Evolutionary conservation across 2,888 invertebrate species (phyloP).

Genomic region (Coremacera marginata): DNA sequence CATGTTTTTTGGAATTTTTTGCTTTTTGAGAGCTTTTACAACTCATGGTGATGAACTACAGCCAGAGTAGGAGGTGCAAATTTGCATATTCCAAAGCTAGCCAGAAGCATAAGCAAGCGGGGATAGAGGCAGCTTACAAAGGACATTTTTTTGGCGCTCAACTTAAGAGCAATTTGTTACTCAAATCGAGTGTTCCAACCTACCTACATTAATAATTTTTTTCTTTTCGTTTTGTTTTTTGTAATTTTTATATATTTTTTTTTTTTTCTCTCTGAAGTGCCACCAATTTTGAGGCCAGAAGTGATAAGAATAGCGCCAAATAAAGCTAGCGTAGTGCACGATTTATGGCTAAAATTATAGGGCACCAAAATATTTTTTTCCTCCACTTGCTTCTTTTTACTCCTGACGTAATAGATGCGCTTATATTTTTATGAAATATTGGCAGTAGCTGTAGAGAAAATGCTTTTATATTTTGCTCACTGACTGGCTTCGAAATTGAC

Average conservation of each 20-base stretch:
- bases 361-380: too few species aligned
- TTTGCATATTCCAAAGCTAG: conserved; percentile 18
- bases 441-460: background rate
- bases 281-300: conserved; percentile 18
- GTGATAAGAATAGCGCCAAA: conserved; percentile 20
- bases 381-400: too few species aligned
- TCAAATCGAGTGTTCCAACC: conserved; percentile 9
- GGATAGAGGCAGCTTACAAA: background rate
- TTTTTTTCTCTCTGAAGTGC: background rate
- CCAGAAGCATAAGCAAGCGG: background rate
- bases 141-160: conserved; percentile 17
- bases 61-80: background rate
- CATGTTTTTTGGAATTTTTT: too few species aligned
- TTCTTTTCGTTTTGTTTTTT: background rate
- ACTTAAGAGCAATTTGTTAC: conserved; percentile 28
- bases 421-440: conserved; percentile 12
- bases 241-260: background rate
- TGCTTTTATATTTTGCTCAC: background rate
- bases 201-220: too few species aligned
- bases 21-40: too few species aligned
- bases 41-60: too few species aligned
- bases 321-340: background rate
- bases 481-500: background rate
- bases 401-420: background rate
- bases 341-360: conserved; percentile 23